A percentile compares a stretch with the other conserved stretches of the same genome.
phyloP scores from a whole-genome alignment of 2,888 invertebrate genomes.

The Sarcophaga variegata region DNA sequence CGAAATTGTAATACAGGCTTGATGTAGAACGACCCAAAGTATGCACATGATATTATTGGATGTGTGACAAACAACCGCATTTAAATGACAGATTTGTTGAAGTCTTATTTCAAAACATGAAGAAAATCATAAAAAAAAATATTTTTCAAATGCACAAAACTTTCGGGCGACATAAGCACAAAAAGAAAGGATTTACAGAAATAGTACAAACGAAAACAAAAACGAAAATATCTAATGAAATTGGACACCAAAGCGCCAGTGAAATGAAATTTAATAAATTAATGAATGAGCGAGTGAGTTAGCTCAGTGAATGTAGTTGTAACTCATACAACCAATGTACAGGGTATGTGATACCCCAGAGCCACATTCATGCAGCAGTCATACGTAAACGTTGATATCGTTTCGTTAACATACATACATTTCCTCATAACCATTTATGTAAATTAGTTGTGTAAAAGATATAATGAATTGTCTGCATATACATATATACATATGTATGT shows the following conservation, averaged over 20 bases:
- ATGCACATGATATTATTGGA: conserved; percentile 67
- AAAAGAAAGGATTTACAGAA: conserved; percentile 49
- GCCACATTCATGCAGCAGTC: background rate
- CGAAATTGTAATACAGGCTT: conserved; percentile 42
- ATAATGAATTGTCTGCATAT: conserved; percentile 51
- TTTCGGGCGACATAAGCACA: conserved; percentile 42
- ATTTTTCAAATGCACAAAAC: conserved; percentile 44
- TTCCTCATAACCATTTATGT: conserved; percentile 49
- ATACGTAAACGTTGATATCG: conserved; percentile 19
- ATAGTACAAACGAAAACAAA: conserved; percentile 17
- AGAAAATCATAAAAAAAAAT: conserved; percentile 67
- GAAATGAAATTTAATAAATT: conserved; percentile 74
- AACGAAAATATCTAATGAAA: conserved; percentile 66
- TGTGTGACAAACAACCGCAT: conserved; percentile 78
- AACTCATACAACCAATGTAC: background rate
- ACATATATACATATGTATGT: background rate
- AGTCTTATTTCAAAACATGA: conserved; percentile 76
- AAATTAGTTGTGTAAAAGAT: conserved; percentile 67
- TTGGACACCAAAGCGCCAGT: conserved; percentile 70
- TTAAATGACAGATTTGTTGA: conserved; percentile 80
- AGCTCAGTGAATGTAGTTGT: conserved; percentile 1
- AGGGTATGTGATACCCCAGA: background rate
- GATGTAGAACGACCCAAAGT: conserved; percentile 11
- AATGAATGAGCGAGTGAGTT: conserved; percentile 72
- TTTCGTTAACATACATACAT: conserved; percentile 48